A percentile compares a stretch with the other conserved stretches of the same genome.
phyloP scores from a whole-genome alignment of 2,888 invertebrate genomes.

The Trichopoda pennipes region DNA sequence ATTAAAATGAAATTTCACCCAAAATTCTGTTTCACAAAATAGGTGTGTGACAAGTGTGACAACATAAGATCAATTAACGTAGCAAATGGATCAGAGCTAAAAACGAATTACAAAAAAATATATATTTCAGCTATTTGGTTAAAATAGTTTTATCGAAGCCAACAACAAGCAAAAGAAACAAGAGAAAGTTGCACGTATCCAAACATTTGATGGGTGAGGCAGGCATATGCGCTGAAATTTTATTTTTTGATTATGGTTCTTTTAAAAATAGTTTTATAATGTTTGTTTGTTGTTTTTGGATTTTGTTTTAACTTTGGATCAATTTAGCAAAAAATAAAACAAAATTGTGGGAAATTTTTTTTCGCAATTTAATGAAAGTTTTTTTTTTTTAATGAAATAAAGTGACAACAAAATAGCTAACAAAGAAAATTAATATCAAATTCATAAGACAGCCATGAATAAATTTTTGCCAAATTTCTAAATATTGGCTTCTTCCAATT shows the following conservation, averaged over 20 bases:
- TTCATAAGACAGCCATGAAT: not conserved
- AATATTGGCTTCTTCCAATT: no score
- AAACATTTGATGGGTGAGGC: conserved; percentile 61
- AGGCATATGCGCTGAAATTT: conserved; percentile 53
- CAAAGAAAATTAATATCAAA: conserved; percentile 17
- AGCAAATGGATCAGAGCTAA: no score
- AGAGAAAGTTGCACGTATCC: conserved; percentile 53
- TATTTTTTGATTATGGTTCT: conserved; percentile 13
- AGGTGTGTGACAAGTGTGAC: no score
- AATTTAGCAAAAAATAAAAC: conserved; percentile 22
- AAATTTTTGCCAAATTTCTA: not conserved
- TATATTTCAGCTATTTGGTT: conserved; percentile 22
- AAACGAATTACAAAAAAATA: no score
- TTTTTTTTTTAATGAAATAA: conserved; percentile 30
- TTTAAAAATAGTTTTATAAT: conserved; percentile 19
- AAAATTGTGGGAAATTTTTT: conserved; percentile 42
- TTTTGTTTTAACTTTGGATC: not conserved
- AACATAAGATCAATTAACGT: no score
- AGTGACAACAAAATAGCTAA: conserved; percentile 2
- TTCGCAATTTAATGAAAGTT: conserved; percentile 45
- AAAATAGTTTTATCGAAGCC: conserved; percentile 14
- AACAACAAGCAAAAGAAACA: not conserved
- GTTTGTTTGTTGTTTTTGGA: not conserved
- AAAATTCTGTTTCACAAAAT: no score
- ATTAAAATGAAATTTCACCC: no score